Percentiles rank a stretch among this genome's conserved stretches.
Conservation (phyloP, 2,797 vertebrate species). For the Sarcoramphus papa region DNA sequence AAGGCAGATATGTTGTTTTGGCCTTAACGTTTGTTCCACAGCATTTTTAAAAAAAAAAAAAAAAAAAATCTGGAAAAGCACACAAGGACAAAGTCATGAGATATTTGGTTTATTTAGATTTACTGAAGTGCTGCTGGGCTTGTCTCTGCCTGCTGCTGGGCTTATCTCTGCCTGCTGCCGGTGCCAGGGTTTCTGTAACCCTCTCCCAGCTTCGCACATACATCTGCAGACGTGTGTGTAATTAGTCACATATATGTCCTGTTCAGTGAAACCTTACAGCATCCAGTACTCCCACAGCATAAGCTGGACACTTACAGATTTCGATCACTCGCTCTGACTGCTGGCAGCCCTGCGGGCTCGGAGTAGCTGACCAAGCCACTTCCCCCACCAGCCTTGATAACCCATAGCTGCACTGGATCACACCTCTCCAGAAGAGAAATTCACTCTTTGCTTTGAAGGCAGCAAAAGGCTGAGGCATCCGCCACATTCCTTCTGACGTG, state of each 20-base stretch:
- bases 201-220: neutral
- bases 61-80: neutral
- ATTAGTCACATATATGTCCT: neutral
- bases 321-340: neutral
- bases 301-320: neutral
- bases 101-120: neutral
- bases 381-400: neutral
- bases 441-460: neutral
- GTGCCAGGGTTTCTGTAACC: neutral
- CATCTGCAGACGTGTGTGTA: accelerated
- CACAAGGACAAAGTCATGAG: neutral
- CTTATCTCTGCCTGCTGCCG: neutral
- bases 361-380: neutral
- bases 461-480: neutral
- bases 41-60: neutral
- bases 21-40: neutral
- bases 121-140: neutral
- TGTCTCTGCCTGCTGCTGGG: neutral
- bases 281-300: neutral
- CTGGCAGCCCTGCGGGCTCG: accelerated
- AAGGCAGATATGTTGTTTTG: neutral
- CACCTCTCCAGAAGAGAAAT: neutral
- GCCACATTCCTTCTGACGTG: neutral
- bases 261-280: neutral
- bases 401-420: accelerated